Percentiles rank a stretch among this genome's conserved stretches.
Conservation (phyloP, 2,888 invertebrate genomes). For the Catocala fraxini region DNA sequence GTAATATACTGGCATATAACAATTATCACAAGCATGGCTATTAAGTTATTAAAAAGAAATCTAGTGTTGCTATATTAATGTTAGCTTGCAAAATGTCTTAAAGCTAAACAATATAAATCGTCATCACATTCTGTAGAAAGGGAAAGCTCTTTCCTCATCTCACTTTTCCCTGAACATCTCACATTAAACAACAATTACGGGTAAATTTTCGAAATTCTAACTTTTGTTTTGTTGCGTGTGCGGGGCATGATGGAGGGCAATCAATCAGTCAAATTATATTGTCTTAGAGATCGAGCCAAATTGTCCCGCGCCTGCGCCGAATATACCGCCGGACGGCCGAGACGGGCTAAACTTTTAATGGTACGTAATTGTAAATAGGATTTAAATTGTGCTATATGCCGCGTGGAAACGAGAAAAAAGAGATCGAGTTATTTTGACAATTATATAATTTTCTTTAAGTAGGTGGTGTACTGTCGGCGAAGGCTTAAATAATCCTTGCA, state of each 20-base stretch:
- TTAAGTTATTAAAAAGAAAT: no score
- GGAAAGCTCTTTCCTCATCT: not conserved
- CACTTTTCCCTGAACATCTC: slow-evolving; percentile 21
- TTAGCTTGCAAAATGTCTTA: no score
- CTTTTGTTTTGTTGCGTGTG: slow-evolving; percentile 47
- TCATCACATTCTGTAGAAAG: no score
- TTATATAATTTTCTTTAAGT: no score
- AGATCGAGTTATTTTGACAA: no score
- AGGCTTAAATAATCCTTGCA: no score
- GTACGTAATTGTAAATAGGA: slow-evolving; percentile 54
- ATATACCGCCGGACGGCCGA: slow-evolving; percentile 49
- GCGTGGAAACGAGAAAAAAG: no score
- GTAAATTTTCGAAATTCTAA: slow-evolving; percentile 52
- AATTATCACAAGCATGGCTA: no score
- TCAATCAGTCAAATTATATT: slow-evolving; percentile 86
- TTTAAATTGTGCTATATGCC: slow-evolving; percentile 38
- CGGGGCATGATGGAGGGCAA: slow-evolving; percentile 54
- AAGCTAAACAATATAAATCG: no score
- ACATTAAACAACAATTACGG: slow-evolving; percentile 47
- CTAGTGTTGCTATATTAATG: no score
- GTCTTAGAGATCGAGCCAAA: slow-evolving; percentile 79
- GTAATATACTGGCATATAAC: no score
- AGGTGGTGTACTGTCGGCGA: no score
- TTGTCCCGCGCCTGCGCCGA: slow-evolving; percentile 59
- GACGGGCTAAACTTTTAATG: slow-evolving; percentile 63